Conservation (phyloP, 2,888 invertebrate species). For the Itoplectis maculator region DNA sequence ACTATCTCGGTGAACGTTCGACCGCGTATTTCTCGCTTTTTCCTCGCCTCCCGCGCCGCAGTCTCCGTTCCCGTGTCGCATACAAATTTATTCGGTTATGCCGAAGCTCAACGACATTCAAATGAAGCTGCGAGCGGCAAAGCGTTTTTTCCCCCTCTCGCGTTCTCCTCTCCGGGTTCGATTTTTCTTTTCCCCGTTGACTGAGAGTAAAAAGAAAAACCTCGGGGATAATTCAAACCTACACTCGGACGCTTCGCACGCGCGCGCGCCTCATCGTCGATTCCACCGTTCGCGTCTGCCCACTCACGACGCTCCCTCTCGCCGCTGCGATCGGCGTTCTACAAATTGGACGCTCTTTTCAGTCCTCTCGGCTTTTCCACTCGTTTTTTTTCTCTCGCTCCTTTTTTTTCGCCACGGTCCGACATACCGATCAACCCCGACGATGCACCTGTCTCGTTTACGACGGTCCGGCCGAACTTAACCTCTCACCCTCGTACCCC, state of each 20-base stretch:
- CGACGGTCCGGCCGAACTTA: constrained; percentile 52
- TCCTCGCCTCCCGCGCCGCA: background rate
- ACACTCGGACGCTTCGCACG: constrained; percentile 17
- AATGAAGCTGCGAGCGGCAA: constrained; percentile 50
- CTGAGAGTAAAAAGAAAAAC: constrained; percentile 20
- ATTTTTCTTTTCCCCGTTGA: constrained; percentile 43
- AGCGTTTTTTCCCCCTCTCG: background rate
- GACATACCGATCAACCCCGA: constrained; percentile 27
- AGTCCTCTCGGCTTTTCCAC: constrained; percentile 35
- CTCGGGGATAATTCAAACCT: constrained; percentile 36
- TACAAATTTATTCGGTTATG: constrained; percentile 63
- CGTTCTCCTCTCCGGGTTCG: background rate
- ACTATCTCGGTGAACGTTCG: constrained; percentile 5
- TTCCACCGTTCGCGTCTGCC: constrained; percentile 30
- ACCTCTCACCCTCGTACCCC: no score
- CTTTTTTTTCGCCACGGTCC: constrained; percentile 30
- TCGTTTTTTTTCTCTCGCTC: constrained; percentile 28
- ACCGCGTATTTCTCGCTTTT: constrained; percentile 22
- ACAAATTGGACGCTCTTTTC: constrained; percentile 62
- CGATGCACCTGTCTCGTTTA: constrained; percentile 39
- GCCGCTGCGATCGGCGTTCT: constrained; percentile 8
- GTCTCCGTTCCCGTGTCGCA: background rate
- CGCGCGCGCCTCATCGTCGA: background rate
- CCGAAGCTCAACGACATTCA: constrained; percentile 40
- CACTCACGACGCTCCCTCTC: constrained; percentile 47